Percentiles rank a stretch among this genome's conserved stretches.
Conservation (phyloP, 2,113 vertebrate genomes). For the Charina bottae region DNA sequence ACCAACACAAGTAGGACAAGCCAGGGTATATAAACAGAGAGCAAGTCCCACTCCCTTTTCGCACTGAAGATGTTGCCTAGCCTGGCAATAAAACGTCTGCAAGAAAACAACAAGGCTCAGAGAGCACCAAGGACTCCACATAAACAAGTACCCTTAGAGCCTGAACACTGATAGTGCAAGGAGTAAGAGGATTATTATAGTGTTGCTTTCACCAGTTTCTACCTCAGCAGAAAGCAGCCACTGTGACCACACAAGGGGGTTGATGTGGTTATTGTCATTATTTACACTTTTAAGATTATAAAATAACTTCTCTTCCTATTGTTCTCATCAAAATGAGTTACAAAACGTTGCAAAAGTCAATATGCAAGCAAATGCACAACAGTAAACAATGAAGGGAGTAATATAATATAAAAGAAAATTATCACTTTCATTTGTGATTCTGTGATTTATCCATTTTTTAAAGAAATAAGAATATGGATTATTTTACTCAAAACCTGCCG, state of each 20-base stretch:
- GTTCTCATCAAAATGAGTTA: background rate
- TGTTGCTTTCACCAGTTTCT: background rate
- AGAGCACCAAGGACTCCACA: no score
- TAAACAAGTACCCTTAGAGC: background rate
- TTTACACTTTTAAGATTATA: background rate
- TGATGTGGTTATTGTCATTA: background rate
- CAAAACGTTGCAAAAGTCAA: background rate
- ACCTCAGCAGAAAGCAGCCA: background rate
- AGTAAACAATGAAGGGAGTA: background rate
- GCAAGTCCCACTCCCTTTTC: no score
- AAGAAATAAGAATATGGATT: background rate
- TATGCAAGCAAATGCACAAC: background rate
- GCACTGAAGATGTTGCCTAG: no score
- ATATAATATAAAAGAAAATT: background rate
- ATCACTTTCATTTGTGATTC: background rate
- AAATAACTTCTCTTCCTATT: background rate
- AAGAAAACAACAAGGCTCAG: no score
- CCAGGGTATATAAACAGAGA: no score
- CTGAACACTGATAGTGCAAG: background rate
- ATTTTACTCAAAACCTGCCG: conserved; percentile 29
- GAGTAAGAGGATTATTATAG: background rate
- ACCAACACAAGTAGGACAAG: no score
- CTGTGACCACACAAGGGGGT: background rate
- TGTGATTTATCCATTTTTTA: background rate
- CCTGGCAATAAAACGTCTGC: no score